Conservation (phyloP, 2,797 vertebrate genomes). For the Xyrichtys novacula region DNA sequence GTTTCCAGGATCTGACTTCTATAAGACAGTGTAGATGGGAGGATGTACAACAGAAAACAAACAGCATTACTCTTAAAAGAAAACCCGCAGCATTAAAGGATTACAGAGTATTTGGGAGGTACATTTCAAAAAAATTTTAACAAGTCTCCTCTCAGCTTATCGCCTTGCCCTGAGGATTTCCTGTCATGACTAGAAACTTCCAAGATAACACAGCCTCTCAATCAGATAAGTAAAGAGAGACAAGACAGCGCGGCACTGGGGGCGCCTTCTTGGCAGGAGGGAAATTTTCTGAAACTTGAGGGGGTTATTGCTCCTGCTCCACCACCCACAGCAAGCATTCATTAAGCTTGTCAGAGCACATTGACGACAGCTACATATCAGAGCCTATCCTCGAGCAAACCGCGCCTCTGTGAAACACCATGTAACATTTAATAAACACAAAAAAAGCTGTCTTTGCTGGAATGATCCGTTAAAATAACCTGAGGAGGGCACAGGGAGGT, state of each 20-base stretch:
- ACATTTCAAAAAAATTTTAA: slow-evolving; percentile 26
- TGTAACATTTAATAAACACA: slow-evolving; percentile 33
- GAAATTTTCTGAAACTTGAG: slow-evolving; percentile 43
- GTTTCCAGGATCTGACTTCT: slow-evolving; percentile 33
- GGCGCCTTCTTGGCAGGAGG: slow-evolving; percentile 27
- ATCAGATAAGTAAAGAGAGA: slow-evolving; percentile 61
- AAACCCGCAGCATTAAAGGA: slow-evolving; percentile 15
- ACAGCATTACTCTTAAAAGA: slow-evolving; percentile 9
- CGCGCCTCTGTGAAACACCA: slow-evolving; percentile 10
- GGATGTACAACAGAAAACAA: not conserved
- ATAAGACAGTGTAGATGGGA: slow-evolving; percentile 4
- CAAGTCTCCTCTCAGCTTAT: slow-evolving; percentile 30
- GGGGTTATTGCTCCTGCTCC: slow-evolving; percentile 50
- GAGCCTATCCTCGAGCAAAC: slow-evolving; percentile 36
- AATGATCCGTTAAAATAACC: slow-evolving; percentile 36
- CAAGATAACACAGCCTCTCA: slow-evolving; percentile 29
- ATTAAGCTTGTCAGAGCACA: slow-evolving; percentile 29
- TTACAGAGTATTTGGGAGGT: not conserved
- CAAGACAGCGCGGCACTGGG: slow-evolving; percentile 29
- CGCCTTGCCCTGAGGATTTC: slow-evolving; percentile 39
- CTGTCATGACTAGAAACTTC: slow-evolving; percentile 48
- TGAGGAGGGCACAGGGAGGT: slow-evolving; percentile 8
- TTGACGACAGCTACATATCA: slow-evolving; percentile 38
- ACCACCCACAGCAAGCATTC: slow-evolving; percentile 47
- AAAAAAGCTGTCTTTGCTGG: slow-evolving; percentile 14